Percentiles rank a stretch among this genome's conserved stretches.
phyloP scores from a whole-genome alignment of 2,888 invertebrate species.

The Rhimphoctona megacephalus region DNA sequence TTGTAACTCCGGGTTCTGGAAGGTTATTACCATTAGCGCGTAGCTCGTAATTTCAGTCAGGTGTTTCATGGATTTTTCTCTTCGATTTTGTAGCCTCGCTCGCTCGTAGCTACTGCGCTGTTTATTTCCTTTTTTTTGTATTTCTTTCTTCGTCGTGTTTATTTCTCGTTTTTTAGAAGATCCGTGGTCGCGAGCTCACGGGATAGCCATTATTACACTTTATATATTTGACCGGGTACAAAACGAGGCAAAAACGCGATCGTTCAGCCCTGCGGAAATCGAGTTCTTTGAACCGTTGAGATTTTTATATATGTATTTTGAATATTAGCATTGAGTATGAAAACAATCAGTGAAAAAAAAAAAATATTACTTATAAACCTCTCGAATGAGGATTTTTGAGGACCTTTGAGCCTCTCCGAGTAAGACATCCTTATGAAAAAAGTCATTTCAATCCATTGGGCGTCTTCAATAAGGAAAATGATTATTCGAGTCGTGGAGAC shows the following conservation, averaged over 20 bases:
- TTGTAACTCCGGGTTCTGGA: constrained; percentile 45
- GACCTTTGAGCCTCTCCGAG: constrained; percentile 18
- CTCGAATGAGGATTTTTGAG: constrained; percentile 5
- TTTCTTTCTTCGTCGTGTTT: constrained; percentile 11
- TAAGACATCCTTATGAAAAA: constrained; percentile 46
- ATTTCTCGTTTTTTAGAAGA: constrained; percentile 41
- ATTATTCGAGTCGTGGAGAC: constrained; percentile 37
- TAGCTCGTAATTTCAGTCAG: constrained; percentile 52
- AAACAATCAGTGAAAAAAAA: not conserved
- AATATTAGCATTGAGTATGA: not conserved
- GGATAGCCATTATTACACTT: constrained; percentile 61
- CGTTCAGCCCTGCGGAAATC: constrained; percentile 52
- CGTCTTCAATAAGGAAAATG: constrained; percentile 41
- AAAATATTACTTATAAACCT: not conserved
- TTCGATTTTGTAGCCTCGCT: constrained; percentile 36
- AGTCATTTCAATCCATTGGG: constrained; percentile 30
- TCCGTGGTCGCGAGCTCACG: constrained; percentile 44
- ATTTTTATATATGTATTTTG: constrained; percentile 5
- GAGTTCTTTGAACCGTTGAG: constrained; percentile 61
- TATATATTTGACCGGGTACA: constrained; percentile 59
- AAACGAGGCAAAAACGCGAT: constrained; percentile 60
- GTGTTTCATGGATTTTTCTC: constrained; percentile 60
- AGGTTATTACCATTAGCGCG: constrained; percentile 64
- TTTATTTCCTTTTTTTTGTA: constrained; percentile 7
- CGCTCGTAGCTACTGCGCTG: constrained; percentile 38